These are phyloP conservation scores for Telmatochromis sp. DNA, from an alignment of 2,113 vertebrate species.

Conservation along the genomic window DNA sequence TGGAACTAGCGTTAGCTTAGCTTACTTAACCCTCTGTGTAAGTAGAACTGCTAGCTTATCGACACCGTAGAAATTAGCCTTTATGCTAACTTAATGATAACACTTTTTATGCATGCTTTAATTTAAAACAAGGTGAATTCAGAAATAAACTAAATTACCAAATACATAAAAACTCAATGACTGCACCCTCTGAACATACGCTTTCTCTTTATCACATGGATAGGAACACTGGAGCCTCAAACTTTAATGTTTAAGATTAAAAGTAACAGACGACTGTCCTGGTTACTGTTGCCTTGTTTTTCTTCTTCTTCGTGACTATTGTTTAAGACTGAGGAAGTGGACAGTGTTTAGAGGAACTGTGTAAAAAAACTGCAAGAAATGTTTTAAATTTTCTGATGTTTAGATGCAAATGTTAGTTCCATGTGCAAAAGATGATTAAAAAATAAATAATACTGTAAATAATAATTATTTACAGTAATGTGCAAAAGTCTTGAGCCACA, in stretches of 20 bases:
- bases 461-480: not conserved
- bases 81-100: not conserved
- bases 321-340: not conserved
- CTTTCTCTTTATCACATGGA: not conserved
- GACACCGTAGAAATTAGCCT: not conserved
- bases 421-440: not conserved
- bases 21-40: not conserved
- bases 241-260: not conserved
- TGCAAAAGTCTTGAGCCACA: not conserved
- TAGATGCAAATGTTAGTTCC: not conserved
- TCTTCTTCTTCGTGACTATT: not conserved
- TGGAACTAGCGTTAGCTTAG: not conserved
- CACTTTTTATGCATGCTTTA: not conserved
- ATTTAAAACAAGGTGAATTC: not conserved
- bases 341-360: not conserved
- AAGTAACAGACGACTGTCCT: not conserved
- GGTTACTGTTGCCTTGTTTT: not conserved
- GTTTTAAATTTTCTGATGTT: not conserved
- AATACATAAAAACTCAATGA: not conserved
- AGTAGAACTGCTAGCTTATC: not conserved
- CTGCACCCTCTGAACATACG: not conserved
- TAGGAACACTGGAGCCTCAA: not conserved
- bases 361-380: not conserved
- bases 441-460: not conserved
- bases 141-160: not conserved